These are phyloP conservation scores for Eilema sororculum DNA, from an alignment of 2,888 invertebrate genomes.

Conservation along the genomic window DNA sequence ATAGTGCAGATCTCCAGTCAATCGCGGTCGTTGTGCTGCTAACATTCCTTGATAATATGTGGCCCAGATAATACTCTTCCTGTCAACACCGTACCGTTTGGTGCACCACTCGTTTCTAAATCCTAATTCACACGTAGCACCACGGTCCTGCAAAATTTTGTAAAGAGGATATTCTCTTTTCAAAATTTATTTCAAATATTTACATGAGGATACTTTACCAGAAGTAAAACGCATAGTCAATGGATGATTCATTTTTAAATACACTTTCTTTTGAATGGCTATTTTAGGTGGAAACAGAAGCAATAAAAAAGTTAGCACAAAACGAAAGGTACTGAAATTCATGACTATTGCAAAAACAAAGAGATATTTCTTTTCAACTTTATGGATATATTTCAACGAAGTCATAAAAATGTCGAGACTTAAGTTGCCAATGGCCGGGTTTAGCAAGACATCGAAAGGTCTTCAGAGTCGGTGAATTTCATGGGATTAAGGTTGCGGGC, in stretches of 20 bases:
- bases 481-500: slow-evolving; percentile 68
- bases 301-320: not conserved
- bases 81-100: not conserved
- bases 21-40: not conserved
- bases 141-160: not conserved
- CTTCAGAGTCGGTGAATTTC: slow-evolving; percentile 75
- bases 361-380: slow-evolving; percentile 34
- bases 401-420: slow-evolving; percentile 74
- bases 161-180: no score
- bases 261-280: no score
- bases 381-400: slow-evolving; percentile 64
- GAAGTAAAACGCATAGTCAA: not conserved
- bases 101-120: not conserved
- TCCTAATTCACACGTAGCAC: not conserved
- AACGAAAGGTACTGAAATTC: slow-evolving; percentile 12
- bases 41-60: not conserved
- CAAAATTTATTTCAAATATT: no score
- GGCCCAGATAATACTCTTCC: not conserved
- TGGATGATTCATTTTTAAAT: not conserved
- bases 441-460: slow-evolving; percentile 76
- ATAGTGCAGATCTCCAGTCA: not conserved
- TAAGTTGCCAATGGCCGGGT: slow-evolving; percentile 76
- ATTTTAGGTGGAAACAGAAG: not conserved
- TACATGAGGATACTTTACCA: not conserved
- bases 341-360: slow-evolving; percentile 15